Conservation (phyloP, 2,888 invertebrate genomes). For the Diarsia rubi region DNA sequence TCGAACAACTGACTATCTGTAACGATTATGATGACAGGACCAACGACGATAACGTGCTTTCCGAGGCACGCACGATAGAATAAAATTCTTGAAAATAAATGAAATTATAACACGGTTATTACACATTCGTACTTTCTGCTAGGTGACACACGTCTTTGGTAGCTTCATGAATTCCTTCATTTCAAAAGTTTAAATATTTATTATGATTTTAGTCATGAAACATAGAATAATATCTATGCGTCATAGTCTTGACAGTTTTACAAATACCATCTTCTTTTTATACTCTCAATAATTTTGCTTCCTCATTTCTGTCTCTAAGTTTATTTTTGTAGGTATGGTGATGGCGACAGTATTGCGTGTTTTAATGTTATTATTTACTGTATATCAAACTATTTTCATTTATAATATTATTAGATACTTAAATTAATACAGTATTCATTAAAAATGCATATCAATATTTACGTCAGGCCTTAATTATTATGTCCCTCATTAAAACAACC, state of each 20-base stretch:
- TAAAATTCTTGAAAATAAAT: background rate
- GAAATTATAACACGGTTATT: background rate
- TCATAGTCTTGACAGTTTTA: constrained; percentile 17
- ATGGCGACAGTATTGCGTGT: background rate
- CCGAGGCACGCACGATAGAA: background rate
- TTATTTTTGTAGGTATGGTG: constrained; percentile 27
- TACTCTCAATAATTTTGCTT: constrained; percentile 24
- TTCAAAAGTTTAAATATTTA: constrained; percentile 4
- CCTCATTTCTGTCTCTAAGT: constrained; percentile 26
- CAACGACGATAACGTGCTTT: background rate
- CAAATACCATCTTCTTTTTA: constrained; percentile 32
- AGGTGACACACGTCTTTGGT: background rate
- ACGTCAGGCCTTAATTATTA: background rate
- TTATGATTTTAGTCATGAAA: constrained; percentile 10
- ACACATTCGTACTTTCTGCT: background rate
- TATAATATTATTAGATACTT: background rate
- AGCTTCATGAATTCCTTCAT: background rate
- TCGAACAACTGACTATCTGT: background rate
- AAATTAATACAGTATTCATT: background rate
- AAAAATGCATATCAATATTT: background rate
- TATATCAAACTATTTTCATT: background rate
- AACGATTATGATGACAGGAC: background rate
- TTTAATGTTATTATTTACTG: background rate
- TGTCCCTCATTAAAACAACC: too few species aligned
- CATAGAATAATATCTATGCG: constrained; percentile 17